These are phyloP conservation scores for Timandra comae DNA, from an alignment of 2,888 invertebrate species.

Conservation along the genomic window DNA sequence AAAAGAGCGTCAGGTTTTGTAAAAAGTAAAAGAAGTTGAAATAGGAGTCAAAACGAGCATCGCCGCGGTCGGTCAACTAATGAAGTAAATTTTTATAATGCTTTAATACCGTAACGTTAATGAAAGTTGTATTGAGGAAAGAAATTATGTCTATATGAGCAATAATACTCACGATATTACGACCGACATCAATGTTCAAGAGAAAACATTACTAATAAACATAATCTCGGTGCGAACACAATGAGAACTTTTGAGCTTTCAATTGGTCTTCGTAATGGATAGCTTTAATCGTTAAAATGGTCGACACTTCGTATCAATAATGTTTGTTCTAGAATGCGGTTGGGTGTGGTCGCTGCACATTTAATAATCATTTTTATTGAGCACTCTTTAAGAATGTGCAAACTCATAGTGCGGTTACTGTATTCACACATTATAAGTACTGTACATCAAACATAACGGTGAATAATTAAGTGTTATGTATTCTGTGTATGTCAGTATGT, in stretches of 20 bases:
- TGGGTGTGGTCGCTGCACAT: slow-evolving; percentile 43
- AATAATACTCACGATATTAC: slow-evolving; percentile 45
- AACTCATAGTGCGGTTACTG: slow-evolving; percentile 40
- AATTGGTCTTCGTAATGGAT: slow-evolving; percentile 49
- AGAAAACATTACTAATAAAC: slow-evolving; percentile 46
- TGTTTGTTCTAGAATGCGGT: slow-evolving; percentile 52
- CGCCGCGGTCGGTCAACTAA: too few species aligned
- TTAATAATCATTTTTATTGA: slow-evolving; percentile 41
- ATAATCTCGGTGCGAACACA: slow-evolving; percentile 21
- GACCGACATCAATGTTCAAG: slow-evolving; percentile 44
- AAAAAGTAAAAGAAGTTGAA: too few species aligned
- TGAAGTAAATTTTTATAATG: too few species aligned
- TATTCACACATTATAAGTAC: slow-evolving; percentile 9
- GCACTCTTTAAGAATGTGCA: slow-evolving; percentile 45
- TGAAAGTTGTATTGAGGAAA: too few species aligned
- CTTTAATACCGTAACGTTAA: too few species aligned
- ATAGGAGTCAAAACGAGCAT: too few species aligned
- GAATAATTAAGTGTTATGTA: slow-evolving; percentile 40
- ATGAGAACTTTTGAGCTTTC: slow-evolving; percentile 48
- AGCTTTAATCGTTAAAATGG: slow-evolving; percentile 48
- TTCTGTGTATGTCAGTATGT: slow-evolving; percentile 37
- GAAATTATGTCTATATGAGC: slow-evolving; percentile 27
- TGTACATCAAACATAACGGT: slow-evolving; percentile 45
- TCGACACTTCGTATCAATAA: slow-evolving; percentile 41
- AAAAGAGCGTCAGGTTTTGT: too few species aligned